Base-by-base conservation (phyloP, 2,888 invertebrate species). In the Heliconius sara region DNA sequence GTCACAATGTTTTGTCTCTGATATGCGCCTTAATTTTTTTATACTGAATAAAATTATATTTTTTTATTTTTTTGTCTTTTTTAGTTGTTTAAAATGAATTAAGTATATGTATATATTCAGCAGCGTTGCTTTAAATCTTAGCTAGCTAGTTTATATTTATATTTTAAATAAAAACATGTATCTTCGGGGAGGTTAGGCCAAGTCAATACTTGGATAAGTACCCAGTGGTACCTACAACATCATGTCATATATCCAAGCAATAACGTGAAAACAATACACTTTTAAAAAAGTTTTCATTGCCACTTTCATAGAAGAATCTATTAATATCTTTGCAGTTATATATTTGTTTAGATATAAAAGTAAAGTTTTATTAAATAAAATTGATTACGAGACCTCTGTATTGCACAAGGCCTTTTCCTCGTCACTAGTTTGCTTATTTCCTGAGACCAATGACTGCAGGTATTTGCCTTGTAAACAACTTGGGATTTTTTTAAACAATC, bases 391-490 rank as follows among this genome's bases (percentile, higher is more conserved):
- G 52, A 76, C 76, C 9, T 39, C 9, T 39, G 34, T 39, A 39
- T 39, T 9, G 34, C 9, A 39, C 77, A 79, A 83, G 82, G 80
- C 77, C 79, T 80, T 82, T 80, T 75, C 25, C 68, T 65, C 65
- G 30, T 68, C 39, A 39, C n/a, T n/a, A 68, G 57, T 39, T 60
- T 77, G 22, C 25, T 39, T 27, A 76, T 79, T 82, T 83, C 83
- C 81, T 82, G 79, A 43, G 39, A 43, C 25, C n/a, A 68, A 80
- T 80, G 79, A 34, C 30, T 47, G 43, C 27, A 39, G 19, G 60
- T 19, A 5, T n/a, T 68, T 39, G 68, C 25, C 68, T 68, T 68
- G 68, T 43, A 68, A 39, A 39, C 25, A 39, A 68, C n/a, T 68
- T 39, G 12, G 25, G 39, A 43, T 1, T n/a, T 43, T 13, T 68